Conservation (phyloP, 1,140 invertebrate species). For the Cataglyphis hispanica region DNA sequence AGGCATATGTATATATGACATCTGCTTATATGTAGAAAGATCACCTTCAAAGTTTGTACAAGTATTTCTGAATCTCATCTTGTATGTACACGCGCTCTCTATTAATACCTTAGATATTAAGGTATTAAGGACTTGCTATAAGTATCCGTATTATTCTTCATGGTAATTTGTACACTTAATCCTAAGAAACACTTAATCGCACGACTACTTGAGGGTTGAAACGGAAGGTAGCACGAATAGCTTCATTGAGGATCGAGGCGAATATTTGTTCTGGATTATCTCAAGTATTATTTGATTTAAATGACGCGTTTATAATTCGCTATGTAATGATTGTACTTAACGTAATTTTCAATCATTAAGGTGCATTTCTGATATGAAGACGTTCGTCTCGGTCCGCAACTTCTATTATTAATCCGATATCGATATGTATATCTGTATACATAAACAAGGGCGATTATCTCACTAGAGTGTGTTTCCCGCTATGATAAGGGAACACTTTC, state of each 20-base stretch:
- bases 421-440: conserved; percentile 51
- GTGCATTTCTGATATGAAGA: not conserved
- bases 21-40: too few species aligned
- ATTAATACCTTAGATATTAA: not conserved
- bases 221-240: not conserved
- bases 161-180: not conserved
- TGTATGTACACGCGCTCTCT: not conserved
- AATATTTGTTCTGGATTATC: conserved; percentile 5
- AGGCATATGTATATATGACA: too few species aligned
- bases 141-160: not conserved
- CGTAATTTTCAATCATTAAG: not conserved
- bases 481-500: conserved; percentile 40
- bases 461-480: conserved; percentile 26
- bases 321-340: conserved; percentile 64
- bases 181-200: conserved; percentile 21
- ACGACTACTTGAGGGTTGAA: conserved; percentile 58
- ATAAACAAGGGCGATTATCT: conserved; percentile 42
- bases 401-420: conserved; percentile 52
- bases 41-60: too few species aligned
- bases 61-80: too few species aligned
- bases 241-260: conserved; percentile 57
- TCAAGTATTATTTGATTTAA: not conserved
- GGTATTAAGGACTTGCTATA: not conserved
- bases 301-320: not conserved
- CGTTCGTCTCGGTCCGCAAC: conserved; percentile 66